Percentiles rank a stretch among this genome's conserved stretches.
Conservation (phyloP, 2,113 vertebrate species). For the Cryptomyrus ogoouensis region DNA sequence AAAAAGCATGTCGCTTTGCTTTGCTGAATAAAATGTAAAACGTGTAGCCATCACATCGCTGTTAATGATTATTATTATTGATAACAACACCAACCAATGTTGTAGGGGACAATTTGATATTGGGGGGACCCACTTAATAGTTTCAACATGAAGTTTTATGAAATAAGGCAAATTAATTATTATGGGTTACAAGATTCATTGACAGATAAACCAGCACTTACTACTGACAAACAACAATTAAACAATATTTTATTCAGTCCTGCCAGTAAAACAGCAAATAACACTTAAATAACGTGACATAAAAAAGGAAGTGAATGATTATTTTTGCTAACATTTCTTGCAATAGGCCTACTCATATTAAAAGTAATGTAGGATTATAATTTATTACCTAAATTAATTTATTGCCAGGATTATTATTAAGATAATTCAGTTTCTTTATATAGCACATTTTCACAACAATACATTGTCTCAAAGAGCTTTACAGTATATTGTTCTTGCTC, state of each 20-base stretch:
- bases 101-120: not conserved
- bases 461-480: not conserved
- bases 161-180: not conserved
- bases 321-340: not conserved
- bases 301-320: not conserved
- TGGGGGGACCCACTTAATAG: not conserved
- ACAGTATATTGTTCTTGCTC: not conserved
- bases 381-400: not conserved
- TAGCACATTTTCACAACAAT: not conserved
- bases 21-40: not conserved
- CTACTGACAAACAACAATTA: not conserved
- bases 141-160: not conserved
- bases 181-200: not conserved
- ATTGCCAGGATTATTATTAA: not conserved
- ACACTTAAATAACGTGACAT: not conserved
- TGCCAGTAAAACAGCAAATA: not conserved
- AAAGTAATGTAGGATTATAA: not conserved
- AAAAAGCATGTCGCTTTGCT: not conserved
- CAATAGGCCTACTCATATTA: not conserved
- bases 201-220: not conserved
- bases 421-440: not conserved
- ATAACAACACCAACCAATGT: not conserved
- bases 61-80: not conserved
- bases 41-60: not conserved
- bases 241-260: not conserved